Conservation (phyloP, 2,797 vertebrate genomes). For the Lycodopsis pacificus region DNA sequence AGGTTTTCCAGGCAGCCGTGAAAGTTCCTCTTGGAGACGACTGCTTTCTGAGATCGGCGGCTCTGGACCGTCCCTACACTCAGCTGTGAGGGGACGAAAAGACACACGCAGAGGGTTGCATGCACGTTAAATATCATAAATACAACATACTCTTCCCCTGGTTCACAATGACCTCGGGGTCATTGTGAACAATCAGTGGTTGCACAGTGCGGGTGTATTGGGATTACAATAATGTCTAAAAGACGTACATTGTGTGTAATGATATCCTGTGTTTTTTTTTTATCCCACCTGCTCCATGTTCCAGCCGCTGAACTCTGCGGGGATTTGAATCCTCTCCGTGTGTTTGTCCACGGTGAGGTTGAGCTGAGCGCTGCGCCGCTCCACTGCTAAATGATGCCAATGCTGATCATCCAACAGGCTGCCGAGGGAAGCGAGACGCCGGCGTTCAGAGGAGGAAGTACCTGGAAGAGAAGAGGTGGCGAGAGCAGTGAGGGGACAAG, state of each 20-base stretch:
- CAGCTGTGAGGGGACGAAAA: slow-evolving; percentile 81
- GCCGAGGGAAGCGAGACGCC: slow-evolving; percentile 86
- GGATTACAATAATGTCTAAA: background rate
- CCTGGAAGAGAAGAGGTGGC: slow-evolving; percentile 54
- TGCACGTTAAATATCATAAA: background rate
- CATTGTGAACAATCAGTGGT: background rate
- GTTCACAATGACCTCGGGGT: too few relatives aligned
- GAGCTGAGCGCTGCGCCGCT: slow-evolving; percentile 84
- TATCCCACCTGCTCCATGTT: slow-evolving; percentile 85
- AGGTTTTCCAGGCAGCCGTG: slow-evolving; percentile 95
- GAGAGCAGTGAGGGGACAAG: background rate
- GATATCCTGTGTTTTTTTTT: background rate
- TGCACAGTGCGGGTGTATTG: background rate
- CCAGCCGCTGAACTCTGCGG: slow-evolving; percentile 86
- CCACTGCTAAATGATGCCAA: slow-evolving; percentile 90
- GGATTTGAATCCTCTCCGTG: slow-evolving; percentile 85
- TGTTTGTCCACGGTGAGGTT: slow-evolving; percentile 95
- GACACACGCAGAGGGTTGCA: background rate
- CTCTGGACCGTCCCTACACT: slow-evolving; percentile 88
- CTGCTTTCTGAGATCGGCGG: slow-evolving; percentile 80
- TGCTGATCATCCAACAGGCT: slow-evolving; percentile 96
- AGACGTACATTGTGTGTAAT: background rate
- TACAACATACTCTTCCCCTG: background rate
- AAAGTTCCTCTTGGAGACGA: slow-evolving; percentile 82
- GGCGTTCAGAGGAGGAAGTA: slow-evolving; percentile 65